Conservation (phyloP, 2,797 vertebrate genomes). For the Phyllotis vaccarum region DNA sequence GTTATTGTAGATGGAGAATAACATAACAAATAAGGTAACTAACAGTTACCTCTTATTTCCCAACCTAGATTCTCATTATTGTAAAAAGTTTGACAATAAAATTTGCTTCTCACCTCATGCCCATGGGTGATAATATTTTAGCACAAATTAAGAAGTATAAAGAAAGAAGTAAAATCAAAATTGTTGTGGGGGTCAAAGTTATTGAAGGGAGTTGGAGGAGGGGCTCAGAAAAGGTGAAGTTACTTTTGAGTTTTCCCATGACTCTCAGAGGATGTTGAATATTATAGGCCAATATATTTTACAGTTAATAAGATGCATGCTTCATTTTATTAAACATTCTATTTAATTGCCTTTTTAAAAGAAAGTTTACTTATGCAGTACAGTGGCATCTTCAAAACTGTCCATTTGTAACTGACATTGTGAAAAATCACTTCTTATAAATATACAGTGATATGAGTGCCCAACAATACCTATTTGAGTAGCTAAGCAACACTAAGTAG, state of each 20-base stretch:
- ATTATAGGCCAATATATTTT: fast-evolving
- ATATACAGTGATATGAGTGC: neutral
- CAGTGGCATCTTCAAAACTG: conserved; percentile 1
- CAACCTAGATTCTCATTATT: neutral
- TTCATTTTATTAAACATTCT: neutral
- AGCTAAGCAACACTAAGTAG: neutral
- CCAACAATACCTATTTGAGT: conserved; percentile 10
- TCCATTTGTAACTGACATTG: neutral
- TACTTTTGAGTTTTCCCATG: neutral
- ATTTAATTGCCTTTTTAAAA: conserved; percentile 34
- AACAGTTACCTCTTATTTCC: neutral
- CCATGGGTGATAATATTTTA: neutral
- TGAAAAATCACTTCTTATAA: conserved; percentile 11
- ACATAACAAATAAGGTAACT: conserved; percentile 23
- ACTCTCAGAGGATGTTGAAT: neutral
- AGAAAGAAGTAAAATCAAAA: too few species aligned
- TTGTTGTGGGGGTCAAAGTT: too few species aligned
- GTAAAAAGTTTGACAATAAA: neutral
- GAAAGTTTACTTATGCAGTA: neutral
- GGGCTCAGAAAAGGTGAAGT: neutral
- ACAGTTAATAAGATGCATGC: neutral
- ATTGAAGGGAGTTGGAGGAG: neutral
- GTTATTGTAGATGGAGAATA: neutral
- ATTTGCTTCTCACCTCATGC: neutral
- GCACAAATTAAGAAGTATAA: neutral